Percentiles rank a stretch among this genome's conserved stretches.
Evolutionary conservation across 1,140 invertebrate genomes (phyloP).

Genomic region (Drosophila cardini): DNA sequence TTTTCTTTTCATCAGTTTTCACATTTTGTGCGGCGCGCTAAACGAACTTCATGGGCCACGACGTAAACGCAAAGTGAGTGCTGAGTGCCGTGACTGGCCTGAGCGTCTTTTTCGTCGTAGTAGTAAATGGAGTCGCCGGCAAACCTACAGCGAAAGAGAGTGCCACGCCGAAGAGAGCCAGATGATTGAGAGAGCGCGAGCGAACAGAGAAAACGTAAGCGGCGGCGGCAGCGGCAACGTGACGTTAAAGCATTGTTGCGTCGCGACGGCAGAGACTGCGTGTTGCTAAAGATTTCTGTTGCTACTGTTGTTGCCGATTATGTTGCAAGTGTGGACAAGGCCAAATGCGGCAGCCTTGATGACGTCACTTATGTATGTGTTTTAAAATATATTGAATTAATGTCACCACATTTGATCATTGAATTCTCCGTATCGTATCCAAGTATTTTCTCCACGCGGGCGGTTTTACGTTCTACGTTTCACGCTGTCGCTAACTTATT

Average conservation of each 20-base stretch:
- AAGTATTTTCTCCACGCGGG: slow-evolving; percentile 36
- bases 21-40: slow-evolving; percentile 63
- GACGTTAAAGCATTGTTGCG: slow-evolving; percentile 22
- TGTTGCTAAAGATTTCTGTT: slow-evolving; percentile 5
- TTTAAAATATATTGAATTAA: slow-evolving; percentile 2
- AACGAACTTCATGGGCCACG: slow-evolving; percentile 73
- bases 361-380: slow-evolving; percentile 12
- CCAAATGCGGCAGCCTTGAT: slow-evolving; percentile 9
- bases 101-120: slow-evolving; percentile 38
- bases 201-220: slow-evolving; percentile 49
- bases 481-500: slow-evolving; percentile 36
- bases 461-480: slow-evolving; percentile 45
- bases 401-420: not conserved
- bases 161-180: slow-evolving; percentile 9
- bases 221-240: slow-evolving; percentile 9
- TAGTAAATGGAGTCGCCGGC: slow-evolving; percentile 55
- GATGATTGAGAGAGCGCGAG: slow-evolving; percentile 2
- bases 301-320: slow-evolving; percentile 2
- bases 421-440: slow-evolving; percentile 6
- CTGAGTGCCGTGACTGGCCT: slow-evolving; percentile 21
- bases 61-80: slow-evolving; percentile 67
- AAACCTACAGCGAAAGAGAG: slow-evolving; percentile 49
- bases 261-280: slow-evolving; percentile 17
- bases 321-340: slow-evolving; percentile 7
- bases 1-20: slow-evolving; percentile 51